Evolutionary conservation across 2,113 vertebrate species (phyloP).

Genomic region (Periophthalmodon schlosseri): DNA sequence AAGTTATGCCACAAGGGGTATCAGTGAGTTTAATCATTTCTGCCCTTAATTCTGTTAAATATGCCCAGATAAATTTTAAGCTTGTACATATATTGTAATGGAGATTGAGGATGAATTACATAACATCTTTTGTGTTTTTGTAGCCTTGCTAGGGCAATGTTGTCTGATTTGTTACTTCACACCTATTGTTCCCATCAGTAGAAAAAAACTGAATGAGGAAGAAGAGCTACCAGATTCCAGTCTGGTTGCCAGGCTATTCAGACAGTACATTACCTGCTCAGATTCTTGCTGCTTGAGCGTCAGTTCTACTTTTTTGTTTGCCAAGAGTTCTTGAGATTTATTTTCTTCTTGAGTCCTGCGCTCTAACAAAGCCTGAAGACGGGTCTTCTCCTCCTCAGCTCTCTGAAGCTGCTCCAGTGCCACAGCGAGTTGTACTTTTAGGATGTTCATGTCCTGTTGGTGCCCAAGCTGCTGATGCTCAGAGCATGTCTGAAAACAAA

Average conservation of each 20-base stretch:
- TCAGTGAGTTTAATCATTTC: no score
- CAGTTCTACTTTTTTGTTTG: constrained; percentile 69
- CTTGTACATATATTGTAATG: no score
- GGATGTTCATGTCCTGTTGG: constrained; percentile 62
- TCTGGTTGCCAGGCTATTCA: not conserved
- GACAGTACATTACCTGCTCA: constrained; percentile 50
- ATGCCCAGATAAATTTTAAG: no score
- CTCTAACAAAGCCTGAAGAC: constrained; percentile 65
- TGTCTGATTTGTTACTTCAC: not conserved
- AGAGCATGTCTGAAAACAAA: constrained; percentile 61
- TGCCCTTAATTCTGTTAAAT: no score
- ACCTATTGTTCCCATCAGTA: not conserved
- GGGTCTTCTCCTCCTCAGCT: constrained; percentile 44
- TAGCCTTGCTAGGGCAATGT: not conserved
- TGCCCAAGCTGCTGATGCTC: constrained; percentile 71
- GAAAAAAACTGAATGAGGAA: not conserved
- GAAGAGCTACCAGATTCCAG: not conserved
- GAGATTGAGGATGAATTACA: no score
- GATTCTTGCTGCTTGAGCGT: constrained; percentile 64
- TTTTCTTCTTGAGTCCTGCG: constrained; percentile 61
- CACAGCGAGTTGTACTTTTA: constrained; percentile 68
- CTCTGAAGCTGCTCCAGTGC: constrained; percentile 66
- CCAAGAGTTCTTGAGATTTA: constrained; percentile 62
- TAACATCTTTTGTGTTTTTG: not conserved
- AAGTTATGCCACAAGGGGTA: no score